Evolutionary conservation across 2,888 invertebrate species (phyloP).

Genomic region (Abrostola triplasia): DNA sequence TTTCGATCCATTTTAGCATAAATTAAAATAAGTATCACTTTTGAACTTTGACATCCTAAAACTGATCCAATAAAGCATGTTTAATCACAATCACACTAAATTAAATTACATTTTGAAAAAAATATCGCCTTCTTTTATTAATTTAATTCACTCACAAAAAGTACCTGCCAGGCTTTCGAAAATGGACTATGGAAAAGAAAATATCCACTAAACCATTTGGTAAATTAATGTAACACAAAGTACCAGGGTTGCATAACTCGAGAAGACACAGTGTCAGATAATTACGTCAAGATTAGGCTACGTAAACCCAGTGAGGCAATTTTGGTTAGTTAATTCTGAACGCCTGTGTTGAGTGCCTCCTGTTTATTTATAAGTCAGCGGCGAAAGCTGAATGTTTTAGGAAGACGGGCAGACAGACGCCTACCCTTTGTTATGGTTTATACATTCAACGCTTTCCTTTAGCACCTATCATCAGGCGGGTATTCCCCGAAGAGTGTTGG

Average conservation of each 20-base stretch:
- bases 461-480: neutral
- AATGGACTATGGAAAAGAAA: too few species aligned
- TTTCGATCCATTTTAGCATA: too few species aligned
- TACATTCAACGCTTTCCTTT: neutral
- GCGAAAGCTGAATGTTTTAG: slow-evolving; percentile 26
- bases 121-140: too few species aligned
- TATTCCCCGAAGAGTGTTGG: neutral
- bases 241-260: slow-evolving; percentile 21
- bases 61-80: too few species aligned
- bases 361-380: slow-evolving; percentile 47
- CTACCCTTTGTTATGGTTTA: neutral
- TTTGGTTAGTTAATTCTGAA: slow-evolving; percentile 43
- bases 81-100: too few species aligned
- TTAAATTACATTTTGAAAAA: too few species aligned
- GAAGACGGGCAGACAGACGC: neutral
- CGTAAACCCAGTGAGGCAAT: slow-evolving; percentile 37
- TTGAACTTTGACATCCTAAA: too few species aligned
- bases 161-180: too few species aligned
- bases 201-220: too few species aligned
- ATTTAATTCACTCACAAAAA: too few species aligned
- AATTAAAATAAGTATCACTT: too few species aligned
- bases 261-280: slow-evolving; percentile 26
- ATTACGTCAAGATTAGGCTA: slow-evolving; percentile 42
- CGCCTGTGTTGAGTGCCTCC: slow-evolving; percentile 5
- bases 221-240: too few species aligned